phyloP scores from a whole-genome alignment of 2,797 vertebrate genomes.

The Lepidocolaptes lacrymiger region DNA sequence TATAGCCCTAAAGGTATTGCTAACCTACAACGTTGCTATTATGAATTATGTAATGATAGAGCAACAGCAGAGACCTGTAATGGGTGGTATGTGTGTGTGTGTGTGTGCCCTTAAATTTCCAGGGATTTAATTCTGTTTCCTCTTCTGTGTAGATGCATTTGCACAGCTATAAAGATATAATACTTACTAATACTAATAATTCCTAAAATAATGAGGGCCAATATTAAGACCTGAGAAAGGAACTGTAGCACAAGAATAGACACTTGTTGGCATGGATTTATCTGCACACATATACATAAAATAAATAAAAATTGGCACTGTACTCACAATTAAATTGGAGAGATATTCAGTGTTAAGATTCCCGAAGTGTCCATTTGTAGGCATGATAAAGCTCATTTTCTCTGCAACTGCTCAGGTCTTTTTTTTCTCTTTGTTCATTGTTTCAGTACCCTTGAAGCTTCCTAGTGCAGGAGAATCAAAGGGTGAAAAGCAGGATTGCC shows the following conservation, averaged over 20 bases:
- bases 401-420: not conserved
- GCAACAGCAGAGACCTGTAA: not conserved
- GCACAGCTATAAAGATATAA: not conserved
- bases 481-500: not conserved
- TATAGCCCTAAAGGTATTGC: not conserved
- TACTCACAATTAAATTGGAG: not conserved
- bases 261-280: not conserved
- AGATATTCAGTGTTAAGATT: not conserved
- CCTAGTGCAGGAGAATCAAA: not conserved
- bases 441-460: not conserved
- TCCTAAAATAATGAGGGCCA: not conserved
- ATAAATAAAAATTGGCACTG: not conserved
- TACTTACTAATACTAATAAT: not conserved
- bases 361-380: not conserved
- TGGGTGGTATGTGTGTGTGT: rapidly evolving
- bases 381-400: not conserved
- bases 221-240: not conserved
- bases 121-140: not conserved
- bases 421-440: not conserved
- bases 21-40: not conserved
- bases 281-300: not conserved
- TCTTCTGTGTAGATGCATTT: not conserved
- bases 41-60: not conserved
- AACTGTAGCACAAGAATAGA: not conserved
- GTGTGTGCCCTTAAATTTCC: not conserved